Evolutionary conservation across 2,888 invertebrate genomes (phyloP).

Genomic region (Agrilus mali): DNA sequence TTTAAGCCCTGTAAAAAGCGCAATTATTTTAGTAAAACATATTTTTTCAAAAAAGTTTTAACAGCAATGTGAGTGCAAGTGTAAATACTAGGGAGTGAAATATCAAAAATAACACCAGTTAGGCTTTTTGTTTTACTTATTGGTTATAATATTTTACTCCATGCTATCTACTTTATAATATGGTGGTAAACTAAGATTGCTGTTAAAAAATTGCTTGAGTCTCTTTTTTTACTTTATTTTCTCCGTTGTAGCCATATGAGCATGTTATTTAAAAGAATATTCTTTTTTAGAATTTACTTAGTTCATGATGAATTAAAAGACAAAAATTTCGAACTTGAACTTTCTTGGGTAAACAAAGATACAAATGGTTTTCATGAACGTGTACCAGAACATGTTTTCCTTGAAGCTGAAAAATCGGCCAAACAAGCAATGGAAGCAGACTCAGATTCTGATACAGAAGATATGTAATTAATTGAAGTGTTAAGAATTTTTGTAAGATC

Average conservation of each 20-base stretch:
- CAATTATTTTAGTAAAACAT: too few relatives aligned
- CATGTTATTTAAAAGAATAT: constrained; percentile 4
- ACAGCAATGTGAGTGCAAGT: too few relatives aligned
- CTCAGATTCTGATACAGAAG: constrained; percentile 71
- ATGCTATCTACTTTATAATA: too few relatives aligned
- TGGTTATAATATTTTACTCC: too few relatives aligned
- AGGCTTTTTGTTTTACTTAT: too few relatives aligned
- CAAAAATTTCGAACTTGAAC: constrained; percentile 88
- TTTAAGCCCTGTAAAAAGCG: too few relatives aligned
- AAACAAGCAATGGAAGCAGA: constrained; percentile 82
- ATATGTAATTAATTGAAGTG: constrained; percentile 39
- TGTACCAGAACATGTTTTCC: constrained; percentile 62
- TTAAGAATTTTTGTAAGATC: constrained; percentile 4
- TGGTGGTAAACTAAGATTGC: too few relatives aligned
- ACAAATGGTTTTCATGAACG: constrained; percentile 68
- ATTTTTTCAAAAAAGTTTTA: too few relatives aligned
- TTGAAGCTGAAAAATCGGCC: constrained; percentile 79
- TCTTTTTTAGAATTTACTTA: constrained; percentile 58
- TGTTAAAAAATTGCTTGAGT: too few relatives aligned
- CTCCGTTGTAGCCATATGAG: constrained; percentile 4
- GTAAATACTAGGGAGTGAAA: too few relatives aligned
- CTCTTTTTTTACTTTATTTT: too few relatives aligned
- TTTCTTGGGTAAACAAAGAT: constrained; percentile 85
- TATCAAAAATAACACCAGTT: too few relatives aligned
- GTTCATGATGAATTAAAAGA: constrained; percentile 92